Evolutionary conservation across 1,140 invertebrate species (phyloP).

Genomic region (Conus ventricosus): DNA sequence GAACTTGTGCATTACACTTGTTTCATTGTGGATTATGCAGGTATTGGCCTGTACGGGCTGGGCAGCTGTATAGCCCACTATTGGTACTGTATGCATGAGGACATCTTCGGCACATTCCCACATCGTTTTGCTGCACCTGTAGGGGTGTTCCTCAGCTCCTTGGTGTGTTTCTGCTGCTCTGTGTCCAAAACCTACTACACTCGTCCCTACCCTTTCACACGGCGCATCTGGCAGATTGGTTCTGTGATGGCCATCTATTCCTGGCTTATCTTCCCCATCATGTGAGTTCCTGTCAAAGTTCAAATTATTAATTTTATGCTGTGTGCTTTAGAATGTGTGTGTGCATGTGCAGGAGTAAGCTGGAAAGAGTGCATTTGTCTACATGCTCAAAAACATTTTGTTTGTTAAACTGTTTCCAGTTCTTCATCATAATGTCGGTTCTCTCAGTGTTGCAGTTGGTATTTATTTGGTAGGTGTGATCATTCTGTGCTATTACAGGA

Average conservation of each 20-base stretch:
- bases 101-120: constrained; percentile 51
- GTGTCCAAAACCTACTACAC: constrained; percentile 67
- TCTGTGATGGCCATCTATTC: constrained; percentile 67
- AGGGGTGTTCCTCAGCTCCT: constrained; percentile 62
- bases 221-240: constrained; percentile 70
- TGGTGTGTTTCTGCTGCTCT: constrained; percentile 65
- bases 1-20: constrained; percentile 71
- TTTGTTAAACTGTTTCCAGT: no score
- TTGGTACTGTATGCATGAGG: constrained; percentile 65
- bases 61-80: constrained; percentile 72
- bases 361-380: no score
- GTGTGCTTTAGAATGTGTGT: no score
- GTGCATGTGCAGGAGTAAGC: no score
- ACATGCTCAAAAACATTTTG: no score
- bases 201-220: constrained; percentile 69
- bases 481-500: no score
- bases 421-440: no score
- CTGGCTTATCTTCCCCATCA: constrained; percentile 69
- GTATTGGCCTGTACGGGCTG: constrained; percentile 72
- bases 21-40: constrained; percentile 73
- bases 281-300: constrained; percentile 26
- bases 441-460: no score
- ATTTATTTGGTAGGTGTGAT: no score
- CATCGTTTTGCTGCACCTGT: constrained; percentile 59
- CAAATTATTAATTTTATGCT: no score